Conservation (phyloP, 2,797 vertebrate species). For the Artibeus lituratus region DNA sequence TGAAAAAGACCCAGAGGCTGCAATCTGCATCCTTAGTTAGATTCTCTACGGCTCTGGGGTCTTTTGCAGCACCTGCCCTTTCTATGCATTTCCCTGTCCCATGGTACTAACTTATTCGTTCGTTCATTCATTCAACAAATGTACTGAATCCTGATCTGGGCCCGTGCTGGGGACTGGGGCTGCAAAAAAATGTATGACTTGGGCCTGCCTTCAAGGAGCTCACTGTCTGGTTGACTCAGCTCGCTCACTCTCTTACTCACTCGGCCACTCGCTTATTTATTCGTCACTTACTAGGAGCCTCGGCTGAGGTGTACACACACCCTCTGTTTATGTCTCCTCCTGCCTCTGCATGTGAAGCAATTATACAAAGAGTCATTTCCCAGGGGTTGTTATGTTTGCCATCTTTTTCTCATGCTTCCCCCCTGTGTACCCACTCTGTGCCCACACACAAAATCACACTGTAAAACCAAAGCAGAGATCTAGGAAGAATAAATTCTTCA, state of each 20-base stretch:
- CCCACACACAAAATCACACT: constrained; percentile 15
- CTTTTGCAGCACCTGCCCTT: not conserved
- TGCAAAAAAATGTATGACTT: not conserved
- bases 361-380: constrained; percentile 27
- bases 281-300: not conserved
- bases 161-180: not conserved
- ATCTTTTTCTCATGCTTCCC: not conserved
- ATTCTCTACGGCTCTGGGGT: not conserved
- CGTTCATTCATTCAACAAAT: not conserved
- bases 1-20: not conserved
- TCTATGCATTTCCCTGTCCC: not conserved
- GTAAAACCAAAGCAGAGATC: constrained; percentile 4
- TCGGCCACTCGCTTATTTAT: not conserved
- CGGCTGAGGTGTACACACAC: not conserved
- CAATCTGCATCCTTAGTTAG: not conserved
- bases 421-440: not conserved
- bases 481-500: not conserved
- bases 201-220: constrained; percentile 7
- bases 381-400: not conserved
- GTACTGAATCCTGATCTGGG: not conserved
- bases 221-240: not conserved
- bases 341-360: not conserved
- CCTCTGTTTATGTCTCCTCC: not conserved
- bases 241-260: not conserved
- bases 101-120: not conserved